Evolutionary conservation across 2,888 invertebrate species (phyloP), one percentile per base, ranked within the genome.

Genomic region (Scelioninae gen. 1): DNA sequence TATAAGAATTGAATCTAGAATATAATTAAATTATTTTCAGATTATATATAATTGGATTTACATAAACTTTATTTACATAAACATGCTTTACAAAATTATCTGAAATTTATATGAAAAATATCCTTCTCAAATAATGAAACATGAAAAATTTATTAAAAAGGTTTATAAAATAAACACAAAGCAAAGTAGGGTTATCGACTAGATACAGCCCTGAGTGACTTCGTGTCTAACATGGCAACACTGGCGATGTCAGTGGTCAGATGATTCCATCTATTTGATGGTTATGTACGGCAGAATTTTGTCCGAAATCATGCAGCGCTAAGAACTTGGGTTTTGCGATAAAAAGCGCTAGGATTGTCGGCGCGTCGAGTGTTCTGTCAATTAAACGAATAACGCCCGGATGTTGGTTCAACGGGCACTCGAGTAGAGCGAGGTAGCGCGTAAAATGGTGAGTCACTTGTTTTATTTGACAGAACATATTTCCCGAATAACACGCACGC

Each of bases 371-470:
- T 38, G 62, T 47, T 45, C 45, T 40, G 9, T 23, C 40, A 11
- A 58, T 34, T 40, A 15, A 23, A 45, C 29, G n/a, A 65, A 51
- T 29, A 31, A 9, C 5, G 10, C 7, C 51, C 81, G 81, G 47
- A 81, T 81, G 81, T 77, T 77, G 68, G 43, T 63, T 58, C 62
- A 23, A 45, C 40, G 58, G 55, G 68, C 62, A 38, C 29, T 47
- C 69, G 13, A 69, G 45, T 45, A 34, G n/a, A 74, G 68, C 68
- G 77, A 72, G 49, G 71, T 49, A 72, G 71, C 40, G 82, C 77
- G 56, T 65, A 82, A 77, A 82, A 82, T 82, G 82, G 82, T 74
- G 78, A 82, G 82, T 82, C 72, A 75, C 40, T 56, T 60, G 69
- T 43, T 60, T 63, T 29, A 66, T 49, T 68, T 76, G 68, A 47